Evolutionary conservation across 2,888 invertebrate species (phyloP).

Genomic region (Bruchidius siliquastri): DNA sequence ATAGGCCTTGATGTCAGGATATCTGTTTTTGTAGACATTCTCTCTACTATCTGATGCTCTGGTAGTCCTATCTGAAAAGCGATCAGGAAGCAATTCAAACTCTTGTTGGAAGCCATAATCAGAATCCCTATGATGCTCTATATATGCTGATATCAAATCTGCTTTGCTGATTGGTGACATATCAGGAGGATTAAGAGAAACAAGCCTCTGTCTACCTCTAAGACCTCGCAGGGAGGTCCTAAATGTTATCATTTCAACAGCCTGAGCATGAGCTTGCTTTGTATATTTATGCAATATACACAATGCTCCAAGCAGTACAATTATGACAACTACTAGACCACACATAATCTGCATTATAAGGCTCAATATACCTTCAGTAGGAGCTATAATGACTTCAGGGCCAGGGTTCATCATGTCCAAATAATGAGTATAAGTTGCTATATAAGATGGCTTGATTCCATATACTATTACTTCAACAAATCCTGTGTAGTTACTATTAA

Average conservation of each 20-base stretch:
- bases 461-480: conserved; percentile 71
- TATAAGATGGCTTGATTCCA: conserved; percentile 39
- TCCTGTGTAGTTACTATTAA: conserved; percentile 76
- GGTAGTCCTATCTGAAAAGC: conserved; percentile 81
- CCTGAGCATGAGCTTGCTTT: conserved; percentile 60
- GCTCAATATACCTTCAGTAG: conserved; percentile 51
- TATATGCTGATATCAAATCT: conserved; percentile 71
- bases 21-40: conserved; percentile 83
- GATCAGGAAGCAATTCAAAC: conserved; percentile 83
- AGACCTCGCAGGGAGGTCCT: conserved; percentile 64
- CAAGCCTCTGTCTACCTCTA: conserved; percentile 59
- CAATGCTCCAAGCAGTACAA: conserved; percentile 58
- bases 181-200: conserved; percentile 69
- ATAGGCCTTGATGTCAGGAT: conserved; percentile 89
- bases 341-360: conserved; percentile 66
- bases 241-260: conserved; percentile 64
- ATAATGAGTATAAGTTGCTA: conserved; percentile 72
- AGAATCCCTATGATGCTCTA: conserved; percentile 78
- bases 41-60: conserved; percentile 81
- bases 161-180: conserved; percentile 73
- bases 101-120: conserved; percentile 89
- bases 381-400: conserved; percentile 48
- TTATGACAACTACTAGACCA: conserved; percentile 58
- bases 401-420: conserved; percentile 70
- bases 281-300: conserved; percentile 63